Evolutionary conservation across 30 jellyfish, hydroid and myxozoan genomes (phyloP).

Genomic region (Mastigias papua): DNA sequence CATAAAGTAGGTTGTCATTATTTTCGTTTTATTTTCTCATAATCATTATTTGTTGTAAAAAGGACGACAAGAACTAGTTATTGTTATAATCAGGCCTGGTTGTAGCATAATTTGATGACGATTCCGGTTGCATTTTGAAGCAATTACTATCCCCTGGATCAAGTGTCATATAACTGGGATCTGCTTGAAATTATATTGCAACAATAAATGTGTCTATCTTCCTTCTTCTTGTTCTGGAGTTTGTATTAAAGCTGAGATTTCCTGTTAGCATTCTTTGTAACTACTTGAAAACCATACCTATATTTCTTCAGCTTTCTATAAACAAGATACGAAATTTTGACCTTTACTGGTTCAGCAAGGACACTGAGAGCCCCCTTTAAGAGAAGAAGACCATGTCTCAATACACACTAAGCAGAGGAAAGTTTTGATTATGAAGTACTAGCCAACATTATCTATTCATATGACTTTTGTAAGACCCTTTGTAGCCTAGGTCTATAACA

Average conservation of each 20-base stretch:
- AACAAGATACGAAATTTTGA: neutral
- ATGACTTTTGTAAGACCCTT: too few species aligned
- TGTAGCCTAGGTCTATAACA: too few species aligned
- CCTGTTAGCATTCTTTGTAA: neutral
- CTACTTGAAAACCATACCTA: slow-evolving; percentile 11
- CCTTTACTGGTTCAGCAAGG: too few species aligned
- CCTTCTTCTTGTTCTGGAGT: too few species aligned
- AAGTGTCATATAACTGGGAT: neutral
- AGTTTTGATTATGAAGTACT: too few species aligned
- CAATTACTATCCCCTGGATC: neutral
- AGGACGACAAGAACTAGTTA: neutral
- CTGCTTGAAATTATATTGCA: neutral
- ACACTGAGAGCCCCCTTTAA: too few species aligned
- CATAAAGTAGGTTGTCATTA: neutral
- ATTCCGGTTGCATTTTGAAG: neutral
- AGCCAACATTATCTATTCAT: too few species aligned
- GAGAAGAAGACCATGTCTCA: too few species aligned
- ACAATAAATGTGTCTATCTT: neutral
- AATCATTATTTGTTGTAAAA: neutral
- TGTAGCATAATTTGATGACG: neutral
- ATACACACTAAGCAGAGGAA: too few species aligned
- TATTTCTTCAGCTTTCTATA: neutral
- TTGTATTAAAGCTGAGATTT: neutral
- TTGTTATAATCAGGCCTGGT: slow-evolving; percentile 28
- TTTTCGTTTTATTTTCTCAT: too few species aligned